These are phyloP conservation scores for Heliconius eleuchia DNA, from an alignment of 1,140 invertebrate species.

Conservation along the genomic window DNA sequence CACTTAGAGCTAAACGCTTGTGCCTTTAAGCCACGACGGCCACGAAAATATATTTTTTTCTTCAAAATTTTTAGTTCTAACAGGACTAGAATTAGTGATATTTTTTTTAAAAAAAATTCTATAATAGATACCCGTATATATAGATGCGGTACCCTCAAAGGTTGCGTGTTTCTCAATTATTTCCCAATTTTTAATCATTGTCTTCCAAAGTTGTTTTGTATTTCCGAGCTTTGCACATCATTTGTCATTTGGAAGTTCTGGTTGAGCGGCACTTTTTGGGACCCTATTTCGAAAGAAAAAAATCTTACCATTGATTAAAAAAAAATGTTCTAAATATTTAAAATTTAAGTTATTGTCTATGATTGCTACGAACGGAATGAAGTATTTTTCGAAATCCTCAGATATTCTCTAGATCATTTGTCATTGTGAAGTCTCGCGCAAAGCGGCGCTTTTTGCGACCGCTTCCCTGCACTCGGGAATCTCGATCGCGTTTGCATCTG, in stretches of 20 bases:
- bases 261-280: slow-evolving; percentile 59
- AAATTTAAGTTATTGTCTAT: slow-evolving; percentile 61
- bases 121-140: neutral
- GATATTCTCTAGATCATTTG: slow-evolving; percentile 59
- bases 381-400: slow-evolving; percentile 28
- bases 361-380: slow-evolving; percentile 28
- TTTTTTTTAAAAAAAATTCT: neutral
- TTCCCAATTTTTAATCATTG: slow-evolving; percentile 63
- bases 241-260: slow-evolving; percentile 59
- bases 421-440: slow-evolving; percentile 55
- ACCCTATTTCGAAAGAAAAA: neutral
- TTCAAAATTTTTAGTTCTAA: no score
- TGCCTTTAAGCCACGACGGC: no score
- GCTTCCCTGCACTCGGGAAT: slow-evolving; percentile 52
- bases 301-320: slow-evolving; percentile 10
- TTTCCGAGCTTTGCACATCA: slow-evolving; percentile 54
- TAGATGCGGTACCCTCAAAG: slow-evolving; percentile 50
- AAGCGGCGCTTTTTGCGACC: slow-evolving; percentile 61
- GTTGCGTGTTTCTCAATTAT: slow-evolving; percentile 54
- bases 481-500: slow-evolving; percentile 35
- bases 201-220: slow-evolving; percentile 38
- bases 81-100: no score
- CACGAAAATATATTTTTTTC: no score
- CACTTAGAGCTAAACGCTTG: no score
- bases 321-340: slow-evolving; percentile 27